phyloP scores from a whole-genome alignment of 2,797 vertebrate species.

The Pipistrellus nathusii region DNA sequence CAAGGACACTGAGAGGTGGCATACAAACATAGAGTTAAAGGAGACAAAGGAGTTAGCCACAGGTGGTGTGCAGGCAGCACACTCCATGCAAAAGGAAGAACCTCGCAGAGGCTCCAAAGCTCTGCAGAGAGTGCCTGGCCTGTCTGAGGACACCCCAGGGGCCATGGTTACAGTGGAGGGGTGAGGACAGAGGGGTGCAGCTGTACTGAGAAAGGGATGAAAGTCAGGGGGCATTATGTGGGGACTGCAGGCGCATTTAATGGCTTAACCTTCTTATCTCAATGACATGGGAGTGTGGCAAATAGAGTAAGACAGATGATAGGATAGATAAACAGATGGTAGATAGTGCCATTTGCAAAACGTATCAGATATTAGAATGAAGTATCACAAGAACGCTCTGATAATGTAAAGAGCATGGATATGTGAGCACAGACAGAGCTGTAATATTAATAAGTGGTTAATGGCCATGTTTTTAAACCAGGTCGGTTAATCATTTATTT shows the following conservation, averaged over 20 bases:
- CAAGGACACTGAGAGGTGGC: not conserved
- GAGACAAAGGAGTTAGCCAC: not conserved
- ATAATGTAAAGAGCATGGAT: not conserved
- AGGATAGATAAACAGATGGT: not conserved
- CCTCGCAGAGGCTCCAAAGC: not conserved
- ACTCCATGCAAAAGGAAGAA: not conserved
- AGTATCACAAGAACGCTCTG: not conserved
- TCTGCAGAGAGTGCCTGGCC: rapidly evolving
- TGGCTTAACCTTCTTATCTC: not conserved
- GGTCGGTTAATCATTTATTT: not conserved
- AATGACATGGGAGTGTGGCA: too few relatives aligned
- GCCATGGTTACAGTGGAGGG: rapidly evolving
- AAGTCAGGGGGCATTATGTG: not conserved
- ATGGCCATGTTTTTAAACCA: not conserved
- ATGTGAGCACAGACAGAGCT: not conserved
- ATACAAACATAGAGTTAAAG: not conserved
- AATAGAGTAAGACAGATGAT: not conserved
- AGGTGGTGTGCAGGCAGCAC: not conserved
- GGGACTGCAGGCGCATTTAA: not conserved
- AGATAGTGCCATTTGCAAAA: not conserved
- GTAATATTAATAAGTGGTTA: not conserved
- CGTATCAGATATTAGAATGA: not conserved
- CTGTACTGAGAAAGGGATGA: not conserved
- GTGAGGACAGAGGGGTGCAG: rapidly evolving
- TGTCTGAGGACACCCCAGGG: not conserved